phyloP scores from a whole-genome alignment of 1,140 invertebrate species.

The Zaprionus nigranus region DNA sequence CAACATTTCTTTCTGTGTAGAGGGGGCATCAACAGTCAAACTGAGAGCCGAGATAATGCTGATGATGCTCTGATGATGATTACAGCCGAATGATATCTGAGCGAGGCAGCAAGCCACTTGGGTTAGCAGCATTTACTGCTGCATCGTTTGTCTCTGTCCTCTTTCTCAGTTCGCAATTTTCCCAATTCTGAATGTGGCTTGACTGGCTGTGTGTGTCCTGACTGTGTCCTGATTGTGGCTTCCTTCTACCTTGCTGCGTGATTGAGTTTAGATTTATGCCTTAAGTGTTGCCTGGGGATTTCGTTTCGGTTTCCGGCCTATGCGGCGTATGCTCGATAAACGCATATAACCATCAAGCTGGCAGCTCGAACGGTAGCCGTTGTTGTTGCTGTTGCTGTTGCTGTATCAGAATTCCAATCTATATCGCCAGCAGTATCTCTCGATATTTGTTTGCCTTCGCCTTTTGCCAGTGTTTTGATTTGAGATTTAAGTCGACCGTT shows the following conservation, averaged over 20 bases:
- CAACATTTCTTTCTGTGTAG: conserved; percentile 39
- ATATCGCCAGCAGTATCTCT: conserved; percentile 4
- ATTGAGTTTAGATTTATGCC: conserved; percentile 79
- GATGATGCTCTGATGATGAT: conserved; percentile 61
- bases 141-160: conserved; percentile 69
- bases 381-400: neutral
- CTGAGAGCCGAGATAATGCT: conserved; percentile 35
- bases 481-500: conserved; percentile 26
- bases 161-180: too few species aligned
- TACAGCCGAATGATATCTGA: conserved; percentile 31
- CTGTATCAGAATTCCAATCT: conserved; percentile 9
- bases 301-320: conserved; percentile 48
- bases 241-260: conserved; percentile 47
- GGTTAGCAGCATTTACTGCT: conserved; percentile 47
- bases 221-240: neutral
- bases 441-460: conserved; percentile 29
- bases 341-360: conserved; percentile 1
- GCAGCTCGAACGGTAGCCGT: too few species aligned
- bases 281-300: conserved; percentile 75
- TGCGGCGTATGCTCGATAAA: conserved; percentile 37
- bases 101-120: conserved; percentile 14
- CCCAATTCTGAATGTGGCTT: too few species aligned
- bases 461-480: conserved; percentile 46
- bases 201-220: too few species aligned
- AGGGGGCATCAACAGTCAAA: neutral